phyloP scores from a whole-genome alignment of 2,888 invertebrate species.

The Cantharis rustica region DNA sequence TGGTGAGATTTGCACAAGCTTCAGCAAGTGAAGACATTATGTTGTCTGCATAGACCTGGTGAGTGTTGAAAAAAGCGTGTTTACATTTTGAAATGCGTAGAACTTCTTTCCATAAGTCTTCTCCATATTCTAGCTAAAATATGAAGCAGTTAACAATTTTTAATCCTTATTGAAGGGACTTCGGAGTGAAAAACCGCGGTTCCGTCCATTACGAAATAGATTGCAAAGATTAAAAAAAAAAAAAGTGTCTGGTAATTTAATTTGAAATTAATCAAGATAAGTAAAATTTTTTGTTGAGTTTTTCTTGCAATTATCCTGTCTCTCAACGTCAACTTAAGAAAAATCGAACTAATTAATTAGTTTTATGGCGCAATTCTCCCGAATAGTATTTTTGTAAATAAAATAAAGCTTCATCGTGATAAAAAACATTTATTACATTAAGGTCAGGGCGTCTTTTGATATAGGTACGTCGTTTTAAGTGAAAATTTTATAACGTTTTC shows the following conservation, averaged over 20 bases:
- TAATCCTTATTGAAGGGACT: not conserved
- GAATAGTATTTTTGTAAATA: not conserved
- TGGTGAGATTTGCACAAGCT: slow-evolving; percentile 69
- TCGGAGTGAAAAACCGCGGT: not conserved
- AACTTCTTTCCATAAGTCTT: slow-evolving; percentile 76
- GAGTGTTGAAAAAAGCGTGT: slow-evolving; percentile 78
- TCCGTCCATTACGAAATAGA: no score
- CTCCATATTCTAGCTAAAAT: slow-evolving; percentile 77
- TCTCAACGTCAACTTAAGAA: not conserved
- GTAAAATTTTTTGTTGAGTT: not conserved
- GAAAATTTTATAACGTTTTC: not conserved
- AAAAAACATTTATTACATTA: not conserved
- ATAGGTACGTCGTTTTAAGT: not conserved
- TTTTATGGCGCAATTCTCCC: not conserved
- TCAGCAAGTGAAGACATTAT: slow-evolving; percentile 80
- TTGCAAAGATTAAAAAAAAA: no score
- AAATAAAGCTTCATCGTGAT: not conserved
- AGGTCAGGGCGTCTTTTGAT: not conserved
- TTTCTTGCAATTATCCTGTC: not conserved
- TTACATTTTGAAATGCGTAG: slow-evolving; percentile 73
- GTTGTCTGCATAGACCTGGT: slow-evolving; percentile 82
- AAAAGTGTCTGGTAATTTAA: no score
- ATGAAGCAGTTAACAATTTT: not conserved
- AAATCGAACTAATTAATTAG: not conserved
- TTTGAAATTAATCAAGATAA: not conserved